phyloP scores from a whole-genome alignment of 2,888 invertebrate species.

The Clostera curtula region DNA sequence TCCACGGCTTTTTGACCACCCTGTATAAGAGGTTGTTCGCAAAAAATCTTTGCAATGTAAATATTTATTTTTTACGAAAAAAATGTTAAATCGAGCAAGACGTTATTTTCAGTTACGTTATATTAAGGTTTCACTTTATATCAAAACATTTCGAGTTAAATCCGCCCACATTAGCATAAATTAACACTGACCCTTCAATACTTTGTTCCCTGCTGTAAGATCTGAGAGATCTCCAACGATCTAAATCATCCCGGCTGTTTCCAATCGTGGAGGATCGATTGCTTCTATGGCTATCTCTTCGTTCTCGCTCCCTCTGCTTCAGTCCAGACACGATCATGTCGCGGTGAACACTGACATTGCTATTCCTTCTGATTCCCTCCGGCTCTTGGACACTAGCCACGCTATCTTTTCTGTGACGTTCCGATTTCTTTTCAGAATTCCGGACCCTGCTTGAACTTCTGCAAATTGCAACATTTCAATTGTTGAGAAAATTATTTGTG shows the following conservation, averaged over 20 bases:
- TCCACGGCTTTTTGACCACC: too few relatives aligned
- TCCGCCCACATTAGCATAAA: too few relatives aligned
- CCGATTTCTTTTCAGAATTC: slow-evolving; percentile 51
- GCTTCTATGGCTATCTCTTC: slow-evolving; percentile 59
- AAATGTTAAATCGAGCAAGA: too few relatives aligned
- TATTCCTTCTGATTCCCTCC: slow-evolving; percentile 49
- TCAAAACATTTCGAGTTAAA: too few relatives aligned
- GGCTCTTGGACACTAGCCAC: slow-evolving; percentile 50
- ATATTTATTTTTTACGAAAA: too few relatives aligned
- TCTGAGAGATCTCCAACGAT: slow-evolving; percentile 62
- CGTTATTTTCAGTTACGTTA: too few relatives aligned
- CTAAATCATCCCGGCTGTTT: slow-evolving; percentile 64
- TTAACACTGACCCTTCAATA: slow-evolving; percentile 53
- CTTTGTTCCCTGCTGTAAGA: slow-evolving; percentile 70
- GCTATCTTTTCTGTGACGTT: slow-evolving; percentile 55
- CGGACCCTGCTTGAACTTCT: slow-evolving; percentile 64
- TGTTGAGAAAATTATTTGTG: too few relatives aligned
- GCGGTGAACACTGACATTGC: slow-evolving; percentile 56
- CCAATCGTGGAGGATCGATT: slow-evolving; percentile 65
- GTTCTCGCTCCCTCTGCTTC: slow-evolving; percentile 49
- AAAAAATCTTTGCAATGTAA: too few relatives aligned
- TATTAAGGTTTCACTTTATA: too few relatives aligned
- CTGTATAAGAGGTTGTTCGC: too few relatives aligned
- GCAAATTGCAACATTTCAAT: too few relatives aligned
- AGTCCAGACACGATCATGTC: slow-evolving; percentile 39